Evolutionary conservation across 2,797 vertebrate genomes (phyloP).

Genomic region (Nasua narica): DNA sequence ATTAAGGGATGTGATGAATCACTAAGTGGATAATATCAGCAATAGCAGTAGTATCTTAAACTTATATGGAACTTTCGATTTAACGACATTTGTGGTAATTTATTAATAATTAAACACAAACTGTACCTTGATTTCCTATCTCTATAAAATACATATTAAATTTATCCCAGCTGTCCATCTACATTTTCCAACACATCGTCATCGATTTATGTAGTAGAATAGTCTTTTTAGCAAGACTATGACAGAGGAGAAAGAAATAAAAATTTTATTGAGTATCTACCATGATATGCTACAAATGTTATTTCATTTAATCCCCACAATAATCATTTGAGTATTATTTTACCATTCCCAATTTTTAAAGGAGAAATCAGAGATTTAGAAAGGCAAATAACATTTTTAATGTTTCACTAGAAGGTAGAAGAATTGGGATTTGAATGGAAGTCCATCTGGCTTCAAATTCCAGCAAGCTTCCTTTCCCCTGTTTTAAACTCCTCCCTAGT

Average conservation of each 20-base stretch:
- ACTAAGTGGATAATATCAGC: background rate
- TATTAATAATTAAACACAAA: slow-evolving; percentile 60
- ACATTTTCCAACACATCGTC: background rate
- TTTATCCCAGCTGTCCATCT: slow-evolving; percentile 11
- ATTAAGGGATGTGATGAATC: background rate
- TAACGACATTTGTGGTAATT: slow-evolving; percentile 17
- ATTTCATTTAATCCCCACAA: background rate
- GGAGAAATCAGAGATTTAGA: slow-evolving; percentile 27
- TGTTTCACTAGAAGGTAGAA: background rate
- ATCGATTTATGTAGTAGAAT: background rate
- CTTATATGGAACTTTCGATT: background rate
- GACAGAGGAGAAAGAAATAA: background rate
- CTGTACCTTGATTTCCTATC: background rate
- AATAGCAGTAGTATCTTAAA: background rate
- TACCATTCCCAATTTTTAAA: background rate
- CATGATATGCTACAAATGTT: background rate
- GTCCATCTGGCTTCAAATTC: background rate
- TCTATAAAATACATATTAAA: background rate
- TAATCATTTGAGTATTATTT: background rate
- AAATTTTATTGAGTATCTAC: background rate
- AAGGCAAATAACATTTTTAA: slow-evolving; percentile 24
- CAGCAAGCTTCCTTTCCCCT: background rate
- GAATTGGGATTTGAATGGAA: background rate
- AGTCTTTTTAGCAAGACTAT: slow-evolving; percentile 1
- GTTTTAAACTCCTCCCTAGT: background rate